These are phyloP conservation scores for Ursus arctos DNA, from an alignment of 2,113 vertebrate genomes.

Conservation along the genomic window DNA sequence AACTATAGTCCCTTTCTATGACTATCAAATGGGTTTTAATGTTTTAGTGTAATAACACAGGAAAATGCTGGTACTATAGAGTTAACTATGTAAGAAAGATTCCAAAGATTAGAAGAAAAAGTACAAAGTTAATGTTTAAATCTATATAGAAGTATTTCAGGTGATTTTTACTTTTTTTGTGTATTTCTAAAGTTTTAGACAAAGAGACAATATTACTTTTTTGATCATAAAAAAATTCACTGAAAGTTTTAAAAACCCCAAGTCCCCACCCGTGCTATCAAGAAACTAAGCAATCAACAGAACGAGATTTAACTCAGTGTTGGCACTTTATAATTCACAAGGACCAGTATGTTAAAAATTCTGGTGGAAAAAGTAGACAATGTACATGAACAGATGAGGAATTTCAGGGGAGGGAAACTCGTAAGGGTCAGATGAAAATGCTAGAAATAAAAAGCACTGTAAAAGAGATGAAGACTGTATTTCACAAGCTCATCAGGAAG, in stretches of 20 bases:
- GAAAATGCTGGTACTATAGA: background rate
- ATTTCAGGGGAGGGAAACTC: background rate
- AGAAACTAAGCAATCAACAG: slow-evolving; percentile 8
- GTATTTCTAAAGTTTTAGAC: background rate
- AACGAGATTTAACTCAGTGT: background rate
- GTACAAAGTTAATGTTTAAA: background rate
- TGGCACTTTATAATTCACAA: background rate
- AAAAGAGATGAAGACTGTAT: background rate
- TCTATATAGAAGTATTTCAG: background rate
- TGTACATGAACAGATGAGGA: background rate
- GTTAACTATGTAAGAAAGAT: background rate
- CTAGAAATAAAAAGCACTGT: background rate
- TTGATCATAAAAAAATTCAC: background rate
- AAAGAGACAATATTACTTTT: background rate
- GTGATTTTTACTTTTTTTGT: background rate
- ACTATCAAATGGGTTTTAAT: background rate
- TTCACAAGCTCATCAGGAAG: background rate
- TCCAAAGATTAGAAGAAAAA: slow-evolving; percentile 16
- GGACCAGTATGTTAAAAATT: background rate
- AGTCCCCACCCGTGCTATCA: background rate
- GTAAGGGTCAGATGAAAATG: background rate
- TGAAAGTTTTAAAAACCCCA: background rate
- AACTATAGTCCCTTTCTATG: background rate
- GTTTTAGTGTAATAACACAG: background rate
- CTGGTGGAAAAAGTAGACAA: background rate